Base-by-base conservation (phyloP, 2,797 vertebrate genomes). In the Furcifer pardalis region DNA sequence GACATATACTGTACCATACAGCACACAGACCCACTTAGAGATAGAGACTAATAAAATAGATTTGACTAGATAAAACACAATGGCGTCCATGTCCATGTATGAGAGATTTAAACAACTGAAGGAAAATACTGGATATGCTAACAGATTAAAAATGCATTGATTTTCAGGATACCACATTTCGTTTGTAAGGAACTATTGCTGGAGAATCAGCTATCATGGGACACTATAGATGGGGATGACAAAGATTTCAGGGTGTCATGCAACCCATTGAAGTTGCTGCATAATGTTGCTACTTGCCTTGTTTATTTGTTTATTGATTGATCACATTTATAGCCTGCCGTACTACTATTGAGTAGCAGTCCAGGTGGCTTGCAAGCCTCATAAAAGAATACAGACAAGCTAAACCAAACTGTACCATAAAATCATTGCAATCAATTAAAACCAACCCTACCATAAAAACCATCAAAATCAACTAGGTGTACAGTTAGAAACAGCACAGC, bases 31-130 rank as follows among this genome's bases (percentile, higher is more conserved):
- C 46, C 9, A 35, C 62, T 66, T 21, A 32, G n/a, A 66, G 62
- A 79, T 79, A n/a, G 62, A 25, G 62, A 25, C 77, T 49, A 42
- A 79, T 69, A 80, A 69, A 80, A 80, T 40, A 69, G 44, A 80
- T 80, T 44, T n/a, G 78, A 79, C 49, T 56, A 35, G 49, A 40
- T n/a, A 1, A 68, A 69, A 40, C 25, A 80, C 12, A 46, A 49
- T 52, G 32, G 32, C 44, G 35, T 27, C 21, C 23, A 15, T 59
- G 56, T 30, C 56, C 35, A 77, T 23, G 13, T 35, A 49, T 4
- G 35, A 32, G 79, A 80, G 32, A 49, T 80, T 56, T 69, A 56
- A 69, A 56, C 13, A 27, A 37, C 40, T n/a, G 13, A 27, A 15
- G 17, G 37, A 30, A 32, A 44, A 37, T 66, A 32, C 56, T 62